Evolutionary conservation across 2,113 vertebrate species (phyloP), one percentile per base, ranked within the genome.

Genomic region (Vulpes ferrilata): DNA sequence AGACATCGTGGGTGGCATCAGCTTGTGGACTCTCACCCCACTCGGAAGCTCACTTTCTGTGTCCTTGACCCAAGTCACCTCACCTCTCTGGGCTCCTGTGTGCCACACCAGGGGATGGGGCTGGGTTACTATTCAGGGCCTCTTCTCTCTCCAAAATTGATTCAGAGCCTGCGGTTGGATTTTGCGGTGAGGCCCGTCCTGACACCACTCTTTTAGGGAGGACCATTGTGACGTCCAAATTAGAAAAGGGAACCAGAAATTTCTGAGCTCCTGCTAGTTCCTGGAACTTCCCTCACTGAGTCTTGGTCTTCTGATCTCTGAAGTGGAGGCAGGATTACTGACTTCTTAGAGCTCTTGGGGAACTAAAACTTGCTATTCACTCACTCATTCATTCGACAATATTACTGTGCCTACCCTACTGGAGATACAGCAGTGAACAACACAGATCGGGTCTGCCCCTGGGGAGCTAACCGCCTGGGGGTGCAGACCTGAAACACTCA

Each of bases 1-100:
- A 19, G 73, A n/a, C 0, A 0, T 11, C 0, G 3, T 2, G 25
- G 64, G 30, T 20, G 4, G 11, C 0, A 5, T 6, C 20, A 27
- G 32, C 20, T 2, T 19, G 55, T 30, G 32, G 60, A 35, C 17
- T 51, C 17, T 32, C 25, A 3, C 4, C 22, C 27, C 64, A 7
- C 13, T 48, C 2, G 0, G 82, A 71, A 25, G 51, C n/a, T 79
- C 11, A 9, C 48, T 53, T 86, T 55, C 15, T 43, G 23, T 19
- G 25, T 25, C 55, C 0, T 25, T 78, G 53, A 20, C 38, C 2
- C 55, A 2, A 7, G 32, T 53, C 3, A 5, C 23, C 55, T 60
- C 20, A 2, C 43, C 62, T 23, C 51, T 71, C 64, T 20, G 67
- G 81, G 43, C 12, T 48, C 6, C 15, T 16, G 0, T 10, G 69